These are phyloP conservation scores for Synanthedon vespiformis DNA, from an alignment of 2,888 invertebrate genomes.

Conservation along the genomic window DNA sequence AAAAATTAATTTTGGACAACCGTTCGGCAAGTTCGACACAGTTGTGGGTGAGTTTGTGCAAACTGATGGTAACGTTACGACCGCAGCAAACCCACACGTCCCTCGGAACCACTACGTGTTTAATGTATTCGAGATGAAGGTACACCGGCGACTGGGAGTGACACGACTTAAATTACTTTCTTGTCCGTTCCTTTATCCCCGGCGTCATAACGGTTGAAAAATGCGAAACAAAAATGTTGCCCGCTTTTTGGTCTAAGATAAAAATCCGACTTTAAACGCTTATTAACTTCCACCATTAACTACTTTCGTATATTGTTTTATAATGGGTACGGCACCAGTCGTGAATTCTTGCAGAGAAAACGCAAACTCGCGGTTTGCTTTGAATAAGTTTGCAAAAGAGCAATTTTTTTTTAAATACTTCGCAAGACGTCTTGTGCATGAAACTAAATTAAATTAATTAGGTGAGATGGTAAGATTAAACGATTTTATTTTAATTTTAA, in stretches of 20 bases:
- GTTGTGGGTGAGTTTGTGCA: not conserved
- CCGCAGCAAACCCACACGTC: slow-evolving; percentile 1
- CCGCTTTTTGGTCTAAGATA: not conserved
- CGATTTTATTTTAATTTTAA: too few species aligned
- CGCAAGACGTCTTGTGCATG: too few species aligned
- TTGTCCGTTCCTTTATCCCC: slow-evolving; percentile 5
- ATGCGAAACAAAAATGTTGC: not conserved
- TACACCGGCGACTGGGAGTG: slow-evolving; percentile 17
- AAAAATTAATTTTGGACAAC: too few species aligned
- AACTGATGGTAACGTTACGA: not conserved
- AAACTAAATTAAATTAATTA: too few species aligned
- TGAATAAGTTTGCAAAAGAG: too few species aligned
- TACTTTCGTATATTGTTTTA: too few species aligned
- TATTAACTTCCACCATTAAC: not conserved
- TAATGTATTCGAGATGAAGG: slow-evolving; percentile 30
- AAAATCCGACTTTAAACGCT: not conserved
- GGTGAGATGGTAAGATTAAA: too few species aligned
- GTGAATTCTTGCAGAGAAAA: too few species aligned
- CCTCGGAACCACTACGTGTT: slow-evolving; percentile 15
- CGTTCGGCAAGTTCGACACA: not conserved
- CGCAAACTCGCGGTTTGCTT: too few species aligned
- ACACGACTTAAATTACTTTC: slow-evolving; percentile 32
- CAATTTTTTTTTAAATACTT: too few species aligned
- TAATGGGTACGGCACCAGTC: too few species aligned
- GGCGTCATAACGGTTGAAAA: not conserved